phyloP scores from a whole-genome alignment of 2,888 invertebrate genomes.

The Seira musarum region DNA sequence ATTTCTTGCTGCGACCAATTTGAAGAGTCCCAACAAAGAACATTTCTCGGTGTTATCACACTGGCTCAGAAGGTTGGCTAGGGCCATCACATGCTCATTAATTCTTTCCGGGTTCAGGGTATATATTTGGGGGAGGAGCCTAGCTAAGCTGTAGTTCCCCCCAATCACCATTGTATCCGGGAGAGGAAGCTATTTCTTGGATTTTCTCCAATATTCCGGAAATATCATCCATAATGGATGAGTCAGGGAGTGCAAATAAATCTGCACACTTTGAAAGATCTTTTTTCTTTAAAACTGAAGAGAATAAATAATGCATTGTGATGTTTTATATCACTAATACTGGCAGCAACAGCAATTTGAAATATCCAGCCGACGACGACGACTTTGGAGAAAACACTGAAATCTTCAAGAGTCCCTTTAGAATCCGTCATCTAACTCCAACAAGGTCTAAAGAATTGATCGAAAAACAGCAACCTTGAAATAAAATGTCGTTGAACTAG shows the following conservation, averaged over 20 bases:
- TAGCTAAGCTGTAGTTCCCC: conserved; percentile 89
- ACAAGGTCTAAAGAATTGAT: no score
- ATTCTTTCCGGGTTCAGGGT: conserved; percentile 89
- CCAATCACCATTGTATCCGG: conserved; percentile 89
- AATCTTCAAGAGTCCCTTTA: no score
- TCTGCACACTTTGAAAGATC: conserved; percentile 93
- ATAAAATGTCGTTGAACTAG: no score
- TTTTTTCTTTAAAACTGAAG: conserved; percentile 89
- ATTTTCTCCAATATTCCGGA: conserved; percentile 79
- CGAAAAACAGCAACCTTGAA: no score
- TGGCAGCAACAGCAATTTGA: no score
- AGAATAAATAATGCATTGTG: conserved; percentile 92
- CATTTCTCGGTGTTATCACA: conserved; percentile 90
- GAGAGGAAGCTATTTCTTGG: conserved; percentile 85
- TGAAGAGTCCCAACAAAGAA: conserved; percentile 86
- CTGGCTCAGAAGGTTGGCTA: conserved; percentile 85
- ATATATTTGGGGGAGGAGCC: conserved; percentile 92
- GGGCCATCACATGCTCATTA: conserved; percentile 86
- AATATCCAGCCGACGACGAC: no score
- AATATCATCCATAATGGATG: conserved; percentile 87
- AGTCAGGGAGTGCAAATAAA: conserved; percentile 89
- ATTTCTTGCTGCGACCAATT: conserved; percentile 79
- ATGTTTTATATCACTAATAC: no score
- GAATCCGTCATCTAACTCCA: no score
- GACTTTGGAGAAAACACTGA: no score